Evolutionary conservation across 2,797 vertebrate species (phyloP).

Genomic region (Hydrolagus colliei): DNA sequence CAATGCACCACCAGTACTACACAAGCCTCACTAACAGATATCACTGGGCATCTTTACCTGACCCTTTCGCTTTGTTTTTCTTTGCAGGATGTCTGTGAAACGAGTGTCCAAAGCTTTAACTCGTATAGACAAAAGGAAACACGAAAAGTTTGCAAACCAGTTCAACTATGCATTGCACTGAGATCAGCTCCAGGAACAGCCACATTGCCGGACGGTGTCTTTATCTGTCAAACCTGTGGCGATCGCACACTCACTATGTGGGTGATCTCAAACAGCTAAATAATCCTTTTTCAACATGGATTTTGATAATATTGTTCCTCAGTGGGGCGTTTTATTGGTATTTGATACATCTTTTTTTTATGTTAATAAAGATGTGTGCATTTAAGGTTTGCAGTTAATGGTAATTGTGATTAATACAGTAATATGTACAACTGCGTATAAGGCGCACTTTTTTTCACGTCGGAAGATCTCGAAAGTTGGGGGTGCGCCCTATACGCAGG

Average conservation of each 20-base stretch:
- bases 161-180: constrained; percentile 90
- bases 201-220: neutral
- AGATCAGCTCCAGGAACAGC: constrained; percentile 34
- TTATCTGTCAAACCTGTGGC: neutral
- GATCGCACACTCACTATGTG: no score
- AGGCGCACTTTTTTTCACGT: no score
- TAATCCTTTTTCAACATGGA: neutral
- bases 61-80: constrained; percentile 32
- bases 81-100: constrained; percentile 70
- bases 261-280: neutral
- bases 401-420: constrained; percentile 6
- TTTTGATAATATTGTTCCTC: neutral
- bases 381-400: neutral
- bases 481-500: no score
- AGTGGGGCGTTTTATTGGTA: neutral
- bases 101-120: constrained; percentile 74
- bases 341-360: constrained; percentile 4
- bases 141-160: constrained; percentile 93
- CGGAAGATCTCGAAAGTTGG: no score
- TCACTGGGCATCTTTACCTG: no score
- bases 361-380: neutral
- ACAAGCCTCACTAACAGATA: neutral
- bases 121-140: constrained; percentile 73
- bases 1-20: neutral
- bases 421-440: neutral